Evolutionary conservation across 1,140 invertebrate genomes (phyloP).

Genomic region (Drosophila pachea): DNA sequence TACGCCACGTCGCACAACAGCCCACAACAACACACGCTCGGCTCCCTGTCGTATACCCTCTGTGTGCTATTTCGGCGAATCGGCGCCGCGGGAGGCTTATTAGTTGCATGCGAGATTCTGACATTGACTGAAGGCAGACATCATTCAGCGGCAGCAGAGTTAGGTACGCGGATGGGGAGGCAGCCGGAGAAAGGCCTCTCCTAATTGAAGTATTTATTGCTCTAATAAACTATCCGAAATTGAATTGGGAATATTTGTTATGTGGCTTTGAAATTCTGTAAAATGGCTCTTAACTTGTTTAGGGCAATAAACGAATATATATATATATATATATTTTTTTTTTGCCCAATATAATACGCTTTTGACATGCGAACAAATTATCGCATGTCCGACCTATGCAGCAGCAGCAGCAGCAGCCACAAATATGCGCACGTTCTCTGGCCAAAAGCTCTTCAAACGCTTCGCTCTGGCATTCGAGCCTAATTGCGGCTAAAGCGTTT

Average conservation of each 20-base stretch:
- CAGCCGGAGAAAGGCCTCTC: not conserved
- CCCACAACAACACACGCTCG: slow-evolving; percentile 1
- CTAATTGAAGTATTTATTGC: not conserved
- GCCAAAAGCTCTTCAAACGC: slow-evolving; percentile 28
- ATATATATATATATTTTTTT: not conserved
- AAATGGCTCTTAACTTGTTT: slow-evolving; percentile 1
- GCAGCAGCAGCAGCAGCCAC: no score
- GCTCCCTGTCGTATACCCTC: slow-evolving; percentile 24
- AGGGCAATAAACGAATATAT: slow-evolving; percentile 12
- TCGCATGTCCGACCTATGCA: not conserved
- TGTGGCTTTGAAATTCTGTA: not conserved
- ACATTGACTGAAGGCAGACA: slow-evolving; percentile 5
- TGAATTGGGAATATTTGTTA: not conserved
- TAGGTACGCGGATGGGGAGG: not conserved
- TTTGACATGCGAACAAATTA: slow-evolving; percentile 3
- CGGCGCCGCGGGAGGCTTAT: slow-evolving; percentile 30
- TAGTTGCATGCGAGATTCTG: slow-evolving; percentile 5
- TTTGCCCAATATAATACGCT: slow-evolving; percentile 1
- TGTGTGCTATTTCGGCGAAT: slow-evolving; percentile 20
- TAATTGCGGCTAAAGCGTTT: slow-evolving; percentile 52
- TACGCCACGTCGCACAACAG: slow-evolving; percentile 44
- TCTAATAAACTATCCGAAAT: no score
- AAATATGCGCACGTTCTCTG: slow-evolving; percentile 34
- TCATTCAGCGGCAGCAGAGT: not conserved
- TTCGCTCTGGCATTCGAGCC: slow-evolving; percentile 27